Base-by-base conservation (phyloP, 2,888 invertebrate genomes). In the Lepas anatifera region DNA sequence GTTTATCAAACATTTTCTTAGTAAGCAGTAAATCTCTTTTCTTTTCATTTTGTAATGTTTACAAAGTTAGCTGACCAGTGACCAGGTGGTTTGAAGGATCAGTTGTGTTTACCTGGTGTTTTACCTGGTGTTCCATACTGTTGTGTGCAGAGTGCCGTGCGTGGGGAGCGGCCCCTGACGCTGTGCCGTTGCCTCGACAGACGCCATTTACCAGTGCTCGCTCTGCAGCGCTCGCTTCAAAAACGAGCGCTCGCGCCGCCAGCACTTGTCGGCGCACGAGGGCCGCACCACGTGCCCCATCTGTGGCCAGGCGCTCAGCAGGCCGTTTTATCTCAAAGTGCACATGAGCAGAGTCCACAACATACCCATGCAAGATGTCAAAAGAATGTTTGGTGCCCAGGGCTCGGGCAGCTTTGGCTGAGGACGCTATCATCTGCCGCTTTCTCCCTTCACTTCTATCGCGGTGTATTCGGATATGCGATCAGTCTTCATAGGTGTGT, bases 191-290 rank as follows among this genome's bases (percentile, higher is more conserved):
- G 2, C 13, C 22, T 22, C 22, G 22, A 8, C 25, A 25, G 35
- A 25, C 25, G 58, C 22, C 3, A 8, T 11, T 7, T 58, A 18
- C 35, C 35, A 32, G 7, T 58, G 58, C 29, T 58, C 58, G n/a
- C 58, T 58, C 22, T 58, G 58, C 58, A 58, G 35, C 58, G 58
- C 58, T 58, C 58, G 58, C 58, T 58, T 58, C 58, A 58, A 58
- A 58, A 58, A 58, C 58, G 35, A 58, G 16, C 58, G 58, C 22
- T 58, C 58, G 4, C 58, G 58, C 18, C 6, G 58, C 18, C 58
- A 58, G 58, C 58, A 58, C 58, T 16, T 58, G 22, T 58, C 58
- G 18, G 32, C 58, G 35, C 58, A 58, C 35, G 58, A 58, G 22
- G 58, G 58, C 22, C 16, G 58, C 6, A 58, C 58, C 10, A 58